Base-by-base conservation (phyloP, 1,140 invertebrate species). In the Bombus confusus region DNA sequence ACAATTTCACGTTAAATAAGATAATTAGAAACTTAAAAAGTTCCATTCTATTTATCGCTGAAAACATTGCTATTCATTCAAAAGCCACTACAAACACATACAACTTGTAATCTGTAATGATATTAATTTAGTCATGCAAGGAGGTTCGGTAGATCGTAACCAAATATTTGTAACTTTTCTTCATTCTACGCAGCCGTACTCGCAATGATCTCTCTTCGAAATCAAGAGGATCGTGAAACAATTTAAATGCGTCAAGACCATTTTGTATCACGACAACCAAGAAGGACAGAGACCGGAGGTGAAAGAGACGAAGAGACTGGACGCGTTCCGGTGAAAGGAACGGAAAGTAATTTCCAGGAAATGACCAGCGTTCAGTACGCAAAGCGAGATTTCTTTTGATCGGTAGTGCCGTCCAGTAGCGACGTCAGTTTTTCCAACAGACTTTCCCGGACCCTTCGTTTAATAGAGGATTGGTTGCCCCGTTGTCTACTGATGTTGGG, bases 351-450 rank as follows among this genome's bases (percentile, higher is more conserved):
- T 86, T 83, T 89, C 87, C 76, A 77, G 62, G 8, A 37, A 77
- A 89, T 88, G 80, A 86, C 86, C 82, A 85, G 39, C 87, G 52
- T 25, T 57, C 31, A 47, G 18, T 39, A 41, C 59, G 71, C 34
- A 80, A 72, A 87, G 57, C 41, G 72, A 75, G 79, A 80, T 71
- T 77, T 47, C 80, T 89, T 89, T 89, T 89, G 85, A 89, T 89
- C 85, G 84, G 59, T 12, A 62, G 80, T 12, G 87, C 62, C 64
- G 76, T 75, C 69, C 82, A 47, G 39, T 73, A 59, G 64, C 82
- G 41, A 57, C 52, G 39, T 75, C 83, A 52, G 77, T 88, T 88
- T 85, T 74, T 89, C 69, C 69, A 64, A 25, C 81, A 66, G 72
- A 77, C 78, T 77, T 66, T 43, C 3, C 62, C 62, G 31, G 59